phyloP scores from a whole-genome alignment of 2,888 invertebrate species.

The Tholera decimalis region DNA sequence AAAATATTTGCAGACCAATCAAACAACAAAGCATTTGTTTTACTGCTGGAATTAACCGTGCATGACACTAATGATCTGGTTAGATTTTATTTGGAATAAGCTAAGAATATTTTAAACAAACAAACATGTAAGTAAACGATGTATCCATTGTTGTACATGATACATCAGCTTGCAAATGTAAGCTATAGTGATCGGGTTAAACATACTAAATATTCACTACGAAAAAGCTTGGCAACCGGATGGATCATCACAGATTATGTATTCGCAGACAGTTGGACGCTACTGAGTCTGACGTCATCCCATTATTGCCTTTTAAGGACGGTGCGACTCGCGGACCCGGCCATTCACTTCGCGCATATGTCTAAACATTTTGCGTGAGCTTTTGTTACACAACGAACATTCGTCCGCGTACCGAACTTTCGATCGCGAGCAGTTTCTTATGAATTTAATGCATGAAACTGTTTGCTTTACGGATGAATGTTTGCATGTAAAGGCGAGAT shows the following conservation, averaged over 20 bases:
- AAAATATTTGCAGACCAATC: no score
- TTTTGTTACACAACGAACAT: neutral
- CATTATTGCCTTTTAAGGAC: conserved; percentile 1
- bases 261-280: conserved; percentile 21
- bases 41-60: no score
- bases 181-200: conserved; percentile 3
- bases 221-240: conserved; percentile 1
- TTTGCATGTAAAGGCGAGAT: no score
- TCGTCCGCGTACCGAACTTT: neutral
- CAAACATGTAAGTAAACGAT: neutral
- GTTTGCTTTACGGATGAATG: neutral
- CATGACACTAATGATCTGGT: no score
- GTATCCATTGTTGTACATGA: neutral
- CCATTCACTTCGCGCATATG: neutral
- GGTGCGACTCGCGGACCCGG: neutral
- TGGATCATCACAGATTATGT: conserved; percentile 4
- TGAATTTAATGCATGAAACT: neutral
- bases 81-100: no score
- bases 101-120: neutral
- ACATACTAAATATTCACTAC: conserved; percentile 5
- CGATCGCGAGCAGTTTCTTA: neutral
- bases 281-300: neutral
- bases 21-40: no score
- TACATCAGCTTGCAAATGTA: neutral
- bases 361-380: neutral